Conservation (phyloP, 2,797 vertebrate species). For the Balearica regulorum region DNA sequence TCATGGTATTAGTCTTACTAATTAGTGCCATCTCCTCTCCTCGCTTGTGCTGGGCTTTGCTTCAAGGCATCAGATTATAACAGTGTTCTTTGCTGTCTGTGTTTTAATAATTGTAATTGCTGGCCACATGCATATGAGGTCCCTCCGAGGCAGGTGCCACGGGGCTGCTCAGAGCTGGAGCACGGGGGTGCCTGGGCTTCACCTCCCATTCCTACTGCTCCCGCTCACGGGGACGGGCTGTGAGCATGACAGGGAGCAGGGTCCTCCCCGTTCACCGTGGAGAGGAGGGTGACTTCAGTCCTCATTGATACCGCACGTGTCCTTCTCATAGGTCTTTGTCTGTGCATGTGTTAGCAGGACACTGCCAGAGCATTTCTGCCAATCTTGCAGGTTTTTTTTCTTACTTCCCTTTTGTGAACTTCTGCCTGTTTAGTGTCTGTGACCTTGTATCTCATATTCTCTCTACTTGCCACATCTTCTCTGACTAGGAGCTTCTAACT, state of each 20-base stretch:
- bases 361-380: background rate
- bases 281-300: background rate
- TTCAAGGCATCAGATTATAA: background rate
- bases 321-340: background rate
- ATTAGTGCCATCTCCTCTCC: background rate
- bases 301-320: fast-evolving
- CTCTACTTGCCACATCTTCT: background rate
- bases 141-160: background rate
- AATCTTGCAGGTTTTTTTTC: background rate
- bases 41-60: background rate
- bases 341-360: background rate
- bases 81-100: background rate
- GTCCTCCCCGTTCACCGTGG: fast-evolving
- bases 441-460: background rate
- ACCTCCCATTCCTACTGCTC: background rate
- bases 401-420: background rate
- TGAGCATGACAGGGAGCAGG: background rate
- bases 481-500: background rate
- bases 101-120: background rate
- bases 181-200: background rate
- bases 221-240: background rate
- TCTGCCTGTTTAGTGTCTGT: background rate
- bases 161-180: background rate
- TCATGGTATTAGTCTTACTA: background rate
- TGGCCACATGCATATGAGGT: background rate